These are phyloP conservation scores for Pseudochirops cupreus DNA, from an alignment of 2,797 vertebrate genomes.

Conservation along the genomic window DNA sequence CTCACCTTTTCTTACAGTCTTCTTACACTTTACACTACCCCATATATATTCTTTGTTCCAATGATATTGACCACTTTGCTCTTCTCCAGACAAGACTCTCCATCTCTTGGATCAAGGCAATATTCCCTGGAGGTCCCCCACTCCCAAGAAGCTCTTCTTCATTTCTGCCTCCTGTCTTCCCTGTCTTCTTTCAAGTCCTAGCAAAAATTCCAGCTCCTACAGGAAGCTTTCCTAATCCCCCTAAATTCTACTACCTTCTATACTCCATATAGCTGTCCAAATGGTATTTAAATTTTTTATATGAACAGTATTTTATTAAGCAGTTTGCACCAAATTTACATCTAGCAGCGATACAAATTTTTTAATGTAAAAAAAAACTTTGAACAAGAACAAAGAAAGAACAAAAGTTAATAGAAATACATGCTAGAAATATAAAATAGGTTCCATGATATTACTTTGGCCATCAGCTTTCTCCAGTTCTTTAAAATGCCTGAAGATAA, in stretches of 20 bases:
- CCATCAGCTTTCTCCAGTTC: too few species aligned
- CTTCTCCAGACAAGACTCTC: not conserved
- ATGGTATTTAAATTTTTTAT: not conserved
- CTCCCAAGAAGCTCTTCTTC: not conserved
- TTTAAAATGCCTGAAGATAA: too few species aligned
- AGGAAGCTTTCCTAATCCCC: not conserved
- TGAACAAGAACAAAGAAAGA: not conserved
- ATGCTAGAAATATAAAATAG: not conserved
- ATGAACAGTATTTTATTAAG: not conserved
- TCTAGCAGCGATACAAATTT: not conserved
- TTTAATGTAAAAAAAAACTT: not conserved
- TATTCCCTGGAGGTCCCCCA: not conserved
- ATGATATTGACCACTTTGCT: not conserved
- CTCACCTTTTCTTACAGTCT: not conserved
- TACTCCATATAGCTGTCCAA: not conserved
- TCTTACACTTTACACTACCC: not conserved
- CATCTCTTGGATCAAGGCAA: not conserved
- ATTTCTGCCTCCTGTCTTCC: not conserved
- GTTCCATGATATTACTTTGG: too few species aligned
- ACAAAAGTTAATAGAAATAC: not conserved
- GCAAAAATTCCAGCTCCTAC: not conserved
- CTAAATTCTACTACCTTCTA: not conserved
- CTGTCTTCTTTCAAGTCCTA: not conserved
- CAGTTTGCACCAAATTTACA: not conserved
- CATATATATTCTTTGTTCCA: not conserved